phyloP scores from a whole-genome alignment of 2,113 vertebrate species.

The Phycodurus eques region DNA sequence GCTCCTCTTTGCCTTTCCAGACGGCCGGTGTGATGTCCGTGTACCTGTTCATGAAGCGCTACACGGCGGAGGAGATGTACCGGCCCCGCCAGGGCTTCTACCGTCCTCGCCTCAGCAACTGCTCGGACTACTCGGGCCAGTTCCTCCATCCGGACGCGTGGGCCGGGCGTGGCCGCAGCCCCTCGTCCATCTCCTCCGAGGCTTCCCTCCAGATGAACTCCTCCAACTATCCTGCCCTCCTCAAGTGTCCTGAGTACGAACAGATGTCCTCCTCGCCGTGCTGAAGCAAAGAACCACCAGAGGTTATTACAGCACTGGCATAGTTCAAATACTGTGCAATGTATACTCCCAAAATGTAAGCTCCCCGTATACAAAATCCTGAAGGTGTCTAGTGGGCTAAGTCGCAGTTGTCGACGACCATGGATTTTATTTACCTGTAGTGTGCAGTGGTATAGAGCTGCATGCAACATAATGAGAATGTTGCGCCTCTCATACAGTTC shows the following conservation, averaged over 20 bases:
- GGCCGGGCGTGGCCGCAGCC: constrained; percentile 80
- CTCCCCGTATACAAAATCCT: neutral
- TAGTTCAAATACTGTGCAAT: neutral
- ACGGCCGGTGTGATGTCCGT: constrained; percentile 89
- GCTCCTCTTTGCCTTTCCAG: constrained; percentile 47
- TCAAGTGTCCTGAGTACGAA: constrained; percentile 88
- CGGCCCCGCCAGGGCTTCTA: constrained; percentile 85
- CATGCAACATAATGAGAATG: too few species aligned
- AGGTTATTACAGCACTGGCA: neutral
- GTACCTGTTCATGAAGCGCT: constrained; percentile 92
- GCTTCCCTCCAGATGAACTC: constrained; percentile 88
- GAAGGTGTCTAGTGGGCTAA: too few species aligned
- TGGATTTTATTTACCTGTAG: too few species aligned
- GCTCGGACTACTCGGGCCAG: constrained; percentile 89
- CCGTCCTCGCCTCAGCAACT: constrained; percentile 88
- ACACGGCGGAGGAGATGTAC: constrained; percentile 87
- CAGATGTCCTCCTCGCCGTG: constrained; percentile 91
- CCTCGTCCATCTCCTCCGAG: constrained; percentile 87
- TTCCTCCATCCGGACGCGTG: constrained; percentile 86
- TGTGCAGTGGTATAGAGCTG: too few species aligned
- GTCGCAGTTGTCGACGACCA: too few species aligned
- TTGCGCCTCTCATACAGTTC: too few species aligned
- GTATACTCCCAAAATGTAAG: neutral
- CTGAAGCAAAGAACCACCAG: constrained; percentile 61
- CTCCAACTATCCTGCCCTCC: constrained; percentile 81